These are phyloP conservation scores for Taurulus bubalis DNA, from an alignment of 2,113 vertebrate genomes.

Conservation along the genomic window DNA sequence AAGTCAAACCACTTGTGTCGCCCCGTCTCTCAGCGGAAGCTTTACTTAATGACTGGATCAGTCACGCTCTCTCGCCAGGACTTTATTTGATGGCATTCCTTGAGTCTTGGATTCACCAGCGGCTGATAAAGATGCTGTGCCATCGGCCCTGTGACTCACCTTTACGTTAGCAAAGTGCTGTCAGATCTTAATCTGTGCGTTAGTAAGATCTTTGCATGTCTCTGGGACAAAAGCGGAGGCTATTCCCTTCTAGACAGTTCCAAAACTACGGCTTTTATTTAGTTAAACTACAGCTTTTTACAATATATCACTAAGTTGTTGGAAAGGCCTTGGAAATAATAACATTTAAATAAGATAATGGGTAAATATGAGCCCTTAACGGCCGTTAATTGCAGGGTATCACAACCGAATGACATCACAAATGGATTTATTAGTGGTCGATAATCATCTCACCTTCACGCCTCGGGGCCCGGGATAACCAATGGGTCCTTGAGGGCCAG, in stretches of 20 bases:
- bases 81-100: conserved; percentile 46
- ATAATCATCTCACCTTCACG: conserved; percentile 90
- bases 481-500: conserved; percentile 94
- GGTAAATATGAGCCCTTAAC: conserved; percentile 10
- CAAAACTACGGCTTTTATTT: not conserved
- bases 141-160: not conserved
- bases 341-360: conserved; percentile 17
- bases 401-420: not conserved
- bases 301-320: conserved; percentile 5
- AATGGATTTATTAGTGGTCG: not conserved
- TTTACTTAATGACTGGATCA: conserved; percentile 56
- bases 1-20: too few species aligned
- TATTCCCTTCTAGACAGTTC: not conserved
- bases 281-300: not conserved
- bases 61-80: conserved; percentile 25
- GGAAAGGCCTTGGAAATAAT: conserved; percentile 27
- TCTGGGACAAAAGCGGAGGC: not conserved
- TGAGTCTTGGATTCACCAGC: conserved; percentile 35
- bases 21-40: too few species aligned
- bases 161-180: not conserved
- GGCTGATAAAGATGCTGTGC: conserved; percentile 23
- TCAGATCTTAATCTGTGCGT: not conserved
- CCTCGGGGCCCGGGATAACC: conserved; percentile 95
- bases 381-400: not conserved
- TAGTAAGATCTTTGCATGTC: not conserved